Evolutionary conservation across 2,888 invertebrate species (phyloP).

Genomic region (Nymphalis c-album): DNA sequence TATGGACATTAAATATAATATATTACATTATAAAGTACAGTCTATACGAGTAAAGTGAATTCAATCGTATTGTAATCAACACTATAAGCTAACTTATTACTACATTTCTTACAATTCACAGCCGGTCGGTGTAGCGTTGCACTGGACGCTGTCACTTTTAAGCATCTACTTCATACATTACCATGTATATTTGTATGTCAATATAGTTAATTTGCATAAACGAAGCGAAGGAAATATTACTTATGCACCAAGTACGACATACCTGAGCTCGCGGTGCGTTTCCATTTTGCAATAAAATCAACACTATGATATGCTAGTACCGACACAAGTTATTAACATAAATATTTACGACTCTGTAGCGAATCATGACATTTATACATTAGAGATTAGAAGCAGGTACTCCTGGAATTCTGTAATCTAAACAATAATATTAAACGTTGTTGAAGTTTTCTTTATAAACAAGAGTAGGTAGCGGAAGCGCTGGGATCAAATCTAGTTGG

Average conservation of each 20-base stretch:
- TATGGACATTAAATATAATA: neutral
- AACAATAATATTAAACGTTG: constrained; percentile 18
- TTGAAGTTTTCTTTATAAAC: constrained; percentile 6
- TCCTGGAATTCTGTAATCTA: constrained; percentile 43
- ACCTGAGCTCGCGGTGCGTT: constrained; percentile 55
- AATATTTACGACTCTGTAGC: constrained; percentile 67
- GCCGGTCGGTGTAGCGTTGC: constrained; percentile 21
- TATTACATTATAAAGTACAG: neutral
- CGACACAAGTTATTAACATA: constrained; percentile 68
- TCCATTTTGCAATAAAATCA: constrained; percentile 75
- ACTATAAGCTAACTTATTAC: neutral
- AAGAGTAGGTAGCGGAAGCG: neutral
- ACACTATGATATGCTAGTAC: constrained; percentile 53
- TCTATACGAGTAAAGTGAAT: neutral
- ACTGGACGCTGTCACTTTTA: constrained; percentile 61
- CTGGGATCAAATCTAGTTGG: neutral
- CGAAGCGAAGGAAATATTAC: constrained; percentile 62
- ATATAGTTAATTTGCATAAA: constrained; percentile 69
- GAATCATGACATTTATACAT: constrained; percentile 61
- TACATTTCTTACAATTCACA: neutral
- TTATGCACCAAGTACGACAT: constrained; percentile 55
- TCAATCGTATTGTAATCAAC: neutral
- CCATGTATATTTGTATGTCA: constrained; percentile 70
- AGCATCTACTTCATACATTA: constrained; percentile 67
- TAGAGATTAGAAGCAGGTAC: constrained; percentile 63